Base-by-base conservation (phyloP, 2,113 vertebrate species). In the Callorhinus ursinus region DNA sequence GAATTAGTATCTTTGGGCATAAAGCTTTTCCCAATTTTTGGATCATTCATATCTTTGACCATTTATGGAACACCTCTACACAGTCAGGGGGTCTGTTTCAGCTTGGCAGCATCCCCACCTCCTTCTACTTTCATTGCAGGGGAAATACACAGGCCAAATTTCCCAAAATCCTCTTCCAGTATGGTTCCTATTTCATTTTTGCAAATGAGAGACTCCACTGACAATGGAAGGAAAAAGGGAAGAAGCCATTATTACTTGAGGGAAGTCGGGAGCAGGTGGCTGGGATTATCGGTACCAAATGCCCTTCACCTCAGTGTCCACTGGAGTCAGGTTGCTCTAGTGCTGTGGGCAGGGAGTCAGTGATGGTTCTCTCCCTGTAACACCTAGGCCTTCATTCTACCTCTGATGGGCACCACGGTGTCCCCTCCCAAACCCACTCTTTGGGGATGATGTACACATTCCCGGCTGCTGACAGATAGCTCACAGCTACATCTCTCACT, bases 51-150 rank as follows among this genome's bases (percentile, higher is more conserved):
- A 22, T 69, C 90, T 93, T 83, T 15, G 12, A 39, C 15, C 18
- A 14, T 46, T 46, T 46, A 7, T 1, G 0, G 57, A 49, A 22
- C 18, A 1, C 11, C 28, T 63, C 65, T 46, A 18, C 10, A 28
- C 67, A 16, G 5, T 18, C 7, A 2, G 24, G 39, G 4, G 3
- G 2, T 59, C 67, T 55, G 2, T 19, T 55, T 33, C 49, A 13
- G 8, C 22, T 21, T 1, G 1, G 36, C 8, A 16, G 15, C 26
- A 42, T 4, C 28, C 5, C 6, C 4, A 19, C n/a, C n/a, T 39
- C 33, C 42, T 36, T 2, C 18, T 0, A 26, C 16, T 24, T 57
- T 28, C 22, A 5, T 51, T 26, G 7, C 3, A n/a, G 19, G 28
- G 24, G 39, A 82, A 82, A 79, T 0, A n/a, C 21, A 57, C 9